Evolutionary conservation across 2,888 invertebrate genomes (phyloP).

Genomic region (Gisinianus flammeolus): DNA sequence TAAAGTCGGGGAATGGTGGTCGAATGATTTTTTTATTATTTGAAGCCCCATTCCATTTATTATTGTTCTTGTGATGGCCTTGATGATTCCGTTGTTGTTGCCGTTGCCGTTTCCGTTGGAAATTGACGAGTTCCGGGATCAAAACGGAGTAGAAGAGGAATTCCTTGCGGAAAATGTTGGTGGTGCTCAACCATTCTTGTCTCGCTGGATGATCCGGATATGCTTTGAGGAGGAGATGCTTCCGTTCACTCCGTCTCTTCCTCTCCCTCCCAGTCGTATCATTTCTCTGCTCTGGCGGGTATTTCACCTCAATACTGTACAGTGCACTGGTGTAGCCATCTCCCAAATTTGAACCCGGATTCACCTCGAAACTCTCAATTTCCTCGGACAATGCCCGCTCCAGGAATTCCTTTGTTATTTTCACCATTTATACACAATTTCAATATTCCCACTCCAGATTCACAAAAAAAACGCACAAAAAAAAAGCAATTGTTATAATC

Average conservation of each 20-base stretch:
- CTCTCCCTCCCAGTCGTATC: too few species aligned
- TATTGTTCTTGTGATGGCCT: background rate
- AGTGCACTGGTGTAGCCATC: constrained; percentile 35
- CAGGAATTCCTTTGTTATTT: constrained; percentile 37
- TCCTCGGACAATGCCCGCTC: background rate
- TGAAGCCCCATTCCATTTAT: background rate
- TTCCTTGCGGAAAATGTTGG: constrained; percentile 48
- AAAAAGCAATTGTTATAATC: too few species aligned
- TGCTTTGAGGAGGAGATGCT: constrained; percentile 38
- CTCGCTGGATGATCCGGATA: constrained; percentile 46
- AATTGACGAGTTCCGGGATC: constrained; percentile 39
- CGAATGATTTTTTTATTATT: background rate
- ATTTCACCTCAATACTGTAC: constrained; percentile 16
- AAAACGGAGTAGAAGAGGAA: constrained; percentile 37
- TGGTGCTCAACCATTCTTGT: constrained; percentile 40
- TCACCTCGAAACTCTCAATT: constrained; percentile 22
- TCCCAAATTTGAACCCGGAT: constrained; percentile 21
- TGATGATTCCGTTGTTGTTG: too few species aligned
- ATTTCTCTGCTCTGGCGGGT: too few species aligned
- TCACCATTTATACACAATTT: constrained; percentile 9
- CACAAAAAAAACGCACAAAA: too few species aligned
- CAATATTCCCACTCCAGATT: too few species aligned
- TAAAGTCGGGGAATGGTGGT: constrained; percentile 6
- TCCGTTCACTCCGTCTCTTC: background rate
- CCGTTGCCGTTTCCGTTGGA: constrained; percentile 33